These are phyloP conservation scores for Lasiommata megera DNA, from an alignment of 2,888 invertebrate genomes.

Conservation along the genomic window DNA sequence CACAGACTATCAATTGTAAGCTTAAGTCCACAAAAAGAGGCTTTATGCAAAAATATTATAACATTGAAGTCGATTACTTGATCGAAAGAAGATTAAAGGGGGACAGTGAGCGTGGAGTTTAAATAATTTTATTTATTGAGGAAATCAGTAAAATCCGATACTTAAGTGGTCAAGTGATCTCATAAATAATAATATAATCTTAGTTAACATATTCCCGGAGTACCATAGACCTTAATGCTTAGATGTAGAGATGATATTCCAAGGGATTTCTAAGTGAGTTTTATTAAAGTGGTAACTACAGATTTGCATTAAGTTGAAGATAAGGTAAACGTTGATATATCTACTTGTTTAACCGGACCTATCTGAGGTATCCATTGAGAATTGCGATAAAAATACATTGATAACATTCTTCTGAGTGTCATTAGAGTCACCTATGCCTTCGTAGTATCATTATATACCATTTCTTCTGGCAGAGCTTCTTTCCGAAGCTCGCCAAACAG, in stretches of 20 bases:
- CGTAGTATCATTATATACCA: too few species aligned
- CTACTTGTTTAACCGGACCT: constrained; percentile 32
- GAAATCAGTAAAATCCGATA: constrained; percentile 42
- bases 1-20: constrained; percentile 51
- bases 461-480: too few species aligned
- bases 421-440: neutral
- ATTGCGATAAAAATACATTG: neutral
- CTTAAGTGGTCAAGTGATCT: constrained; percentile 39
- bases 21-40: constrained; percentile 50
- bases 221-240: constrained; percentile 25
- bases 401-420: neutral
- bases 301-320: constrained; percentile 36
- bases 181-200: constrained; percentile 43
- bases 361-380: constrained; percentile 1
- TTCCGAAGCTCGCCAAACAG: too few species aligned
- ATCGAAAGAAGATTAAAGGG: constrained; percentile 51
- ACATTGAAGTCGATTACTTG: constrained; percentile 48
- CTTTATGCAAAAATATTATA: constrained; percentile 62
- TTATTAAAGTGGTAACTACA: constrained; percentile 26
- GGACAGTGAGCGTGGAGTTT: constrained; percentile 32
- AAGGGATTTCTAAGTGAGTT: constrained; percentile 7
- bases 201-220: constrained; percentile 29
- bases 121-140: constrained; percentile 51
- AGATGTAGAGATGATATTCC: constrained; percentile 8
- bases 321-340: constrained; percentile 35